Evolutionary conservation across 2,888 invertebrate genomes (phyloP).

Genomic region (Lobophora halterata): DNA sequence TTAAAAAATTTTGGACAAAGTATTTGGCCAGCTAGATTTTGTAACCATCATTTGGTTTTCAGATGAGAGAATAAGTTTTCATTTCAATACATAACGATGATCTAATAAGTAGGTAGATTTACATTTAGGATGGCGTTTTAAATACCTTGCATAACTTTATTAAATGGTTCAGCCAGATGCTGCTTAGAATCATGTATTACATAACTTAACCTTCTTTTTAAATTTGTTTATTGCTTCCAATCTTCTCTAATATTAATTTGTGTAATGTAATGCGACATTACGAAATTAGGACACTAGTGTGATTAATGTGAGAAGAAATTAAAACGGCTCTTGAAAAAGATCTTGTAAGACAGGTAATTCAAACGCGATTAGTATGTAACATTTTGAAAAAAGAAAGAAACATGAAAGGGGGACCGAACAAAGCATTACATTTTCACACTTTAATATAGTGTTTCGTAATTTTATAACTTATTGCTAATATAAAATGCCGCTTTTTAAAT

Average conservation of each 20-base stretch:
- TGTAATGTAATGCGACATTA: slow-evolving; percentile 36
- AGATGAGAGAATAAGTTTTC: slow-evolving; percentile 19
- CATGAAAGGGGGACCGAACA: no score
- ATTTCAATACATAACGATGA: slow-evolving; percentile 18
- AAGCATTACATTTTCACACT: no score
- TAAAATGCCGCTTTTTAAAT: no score
- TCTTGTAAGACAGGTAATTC: no score
- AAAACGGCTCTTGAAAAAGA: no score
- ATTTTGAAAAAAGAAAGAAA: no score
- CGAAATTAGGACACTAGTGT: slow-evolving; percentile 36
- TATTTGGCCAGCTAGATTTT: slow-evolving; percentile 9
- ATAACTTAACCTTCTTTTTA: slow-evolving; percentile 57
- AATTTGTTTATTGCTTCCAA: slow-evolving; percentile 46
- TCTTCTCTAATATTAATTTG: slow-evolving; percentile 47
- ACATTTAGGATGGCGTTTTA: slow-evolving; percentile 34
- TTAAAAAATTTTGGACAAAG: no score
- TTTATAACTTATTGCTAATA: no score
- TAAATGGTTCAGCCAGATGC: slow-evolving; percentile 54
- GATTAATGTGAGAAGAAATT: slow-evolving; percentile 30
- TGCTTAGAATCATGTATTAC: slow-evolving; percentile 57
- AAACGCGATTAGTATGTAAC: no score
- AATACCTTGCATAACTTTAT: slow-evolving; percentile 49
- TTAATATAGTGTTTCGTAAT: no score
- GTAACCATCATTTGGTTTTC: slow-evolving; percentile 16
- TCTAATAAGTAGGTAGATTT: slow-evolving; percentile 28